Evolutionary conservation across 2,888 invertebrate genomes (phyloP).

Genomic region (Pristionchus mayeri): DNA sequence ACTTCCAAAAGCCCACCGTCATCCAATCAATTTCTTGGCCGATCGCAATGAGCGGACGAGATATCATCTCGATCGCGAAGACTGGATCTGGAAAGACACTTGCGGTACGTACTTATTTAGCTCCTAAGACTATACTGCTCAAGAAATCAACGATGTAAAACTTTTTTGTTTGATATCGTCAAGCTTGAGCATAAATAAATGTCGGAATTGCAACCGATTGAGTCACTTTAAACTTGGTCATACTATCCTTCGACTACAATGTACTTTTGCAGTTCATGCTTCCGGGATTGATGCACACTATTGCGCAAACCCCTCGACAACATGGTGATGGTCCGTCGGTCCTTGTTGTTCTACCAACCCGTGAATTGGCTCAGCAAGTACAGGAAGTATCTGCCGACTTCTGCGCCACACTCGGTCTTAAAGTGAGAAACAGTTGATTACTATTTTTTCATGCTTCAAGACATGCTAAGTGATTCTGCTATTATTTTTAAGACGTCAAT

Average conservation of each 20-base stretch:
- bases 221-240: conserved; percentile 41
- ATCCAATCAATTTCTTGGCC: conserved; percentile 93
- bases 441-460: no score
- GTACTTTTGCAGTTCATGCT: conserved; percentile 79
- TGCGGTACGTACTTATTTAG: conserved; percentile 83
- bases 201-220: conserved; percentile 84
- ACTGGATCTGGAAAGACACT: conserved; percentile 88
- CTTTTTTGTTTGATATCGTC: neutral
- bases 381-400: conserved; percentile 92
- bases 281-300: conserved; percentile 95
- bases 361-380: conserved; percentile 79
- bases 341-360: conserved; percentile 78
- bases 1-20: conserved; percentile 74
- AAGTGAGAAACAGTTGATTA: neutral
- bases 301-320: conserved; percentile 88
- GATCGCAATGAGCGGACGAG: conserved; percentile 89
- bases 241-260: conserved; percentile 22
- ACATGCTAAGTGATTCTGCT: neutral
- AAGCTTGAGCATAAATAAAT: neutral
- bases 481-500: no score
- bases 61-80: conserved; percentile 94
- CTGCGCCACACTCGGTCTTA: conserved; percentile 87
- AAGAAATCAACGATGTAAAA: no score
- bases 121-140: neutral
- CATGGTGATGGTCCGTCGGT: conserved; percentile 92